phyloP scores from a whole-genome alignment of 1,140 invertebrate genomes.

The Chrysoperla carnea region DNA sequence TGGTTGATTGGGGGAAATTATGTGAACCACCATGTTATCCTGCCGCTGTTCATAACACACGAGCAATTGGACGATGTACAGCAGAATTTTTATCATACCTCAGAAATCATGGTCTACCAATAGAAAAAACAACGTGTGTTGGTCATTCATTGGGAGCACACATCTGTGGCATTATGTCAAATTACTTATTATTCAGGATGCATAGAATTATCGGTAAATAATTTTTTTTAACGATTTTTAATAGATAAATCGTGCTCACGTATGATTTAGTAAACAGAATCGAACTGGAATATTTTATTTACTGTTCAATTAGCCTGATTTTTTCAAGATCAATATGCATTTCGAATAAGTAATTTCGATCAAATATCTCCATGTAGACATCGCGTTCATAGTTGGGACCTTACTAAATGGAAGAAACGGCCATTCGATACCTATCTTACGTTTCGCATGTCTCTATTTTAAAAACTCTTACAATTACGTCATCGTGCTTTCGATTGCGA shows the following conservation, averaged over 20 bases:
- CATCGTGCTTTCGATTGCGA: too few relatives aligned
- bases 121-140: constrained; percentile 44
- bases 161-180: constrained; percentile 52
- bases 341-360: too few relatives aligned
- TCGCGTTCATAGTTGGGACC: too few relatives aligned
- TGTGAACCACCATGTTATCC: constrained; percentile 52
- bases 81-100: constrained; percentile 39
- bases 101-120: constrained; percentile 35
- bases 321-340: too few relatives aligned
- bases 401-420: too few relatives aligned
- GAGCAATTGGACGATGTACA: constrained; percentile 43
- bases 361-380: too few relatives aligned
- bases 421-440: too few relatives aligned
- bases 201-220: constrained; percentile 34
- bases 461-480: too few relatives aligned
- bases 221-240: neutral
- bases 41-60: constrained; percentile 44
- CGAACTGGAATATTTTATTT: too few relatives aligned
- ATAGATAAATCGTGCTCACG: constrained; percentile 19
- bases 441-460: too few relatives aligned
- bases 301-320: too few relatives aligned
- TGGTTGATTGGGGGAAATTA: constrained; percentile 53
- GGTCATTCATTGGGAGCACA: constrained; percentile 56
- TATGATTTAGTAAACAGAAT: neutral
- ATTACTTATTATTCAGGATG: constrained; percentile 40